Evolutionary conservation across 2,113 vertebrate genomes (phyloP), one percentile per base, ranked within the genome.

Genomic region (Malurus elegans): DNA sequence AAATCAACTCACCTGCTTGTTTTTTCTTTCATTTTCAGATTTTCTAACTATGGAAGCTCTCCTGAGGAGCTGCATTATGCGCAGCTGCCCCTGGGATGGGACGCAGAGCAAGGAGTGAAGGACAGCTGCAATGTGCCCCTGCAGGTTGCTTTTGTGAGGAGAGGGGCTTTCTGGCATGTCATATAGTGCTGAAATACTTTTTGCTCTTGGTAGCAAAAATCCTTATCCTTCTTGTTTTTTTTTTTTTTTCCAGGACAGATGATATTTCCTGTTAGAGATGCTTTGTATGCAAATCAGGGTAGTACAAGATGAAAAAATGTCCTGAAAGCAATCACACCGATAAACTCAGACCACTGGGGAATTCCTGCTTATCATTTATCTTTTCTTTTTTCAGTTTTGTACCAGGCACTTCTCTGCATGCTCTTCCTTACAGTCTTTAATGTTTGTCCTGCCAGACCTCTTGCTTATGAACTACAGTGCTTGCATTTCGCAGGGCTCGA

Each of bases 1-100:
- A 96, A 96, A 97, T 95, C 45, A 57, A 84, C 51, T 96, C 95
- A 96, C 93, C 95, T 97, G 96, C 92, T 86, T 92, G 82, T 96
- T 95, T 96, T 86, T 95, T 86, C 72, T 96, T 95, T 96, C 88
- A 1, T 84, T 97, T 96, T 96, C 93, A 96, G 90, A 75, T 93
- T 96, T 94, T 93, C 79, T 92, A 90, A 71, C 82, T 76, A 13
- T 95, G 90, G 94, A 91, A 86, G 40, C 44, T 92, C 60, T 95
- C 53, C 80, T 48, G 69, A 72, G 79, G 86, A 75, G 48, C 72
- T 79, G 47, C 36, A 9, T 40, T 38, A 8, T 10, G 48, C 0
- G 0, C 64, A 90, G 72, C 75, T 71, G 48, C 20, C 62, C 34
- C 16, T 2, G 3, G 71, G 70, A 70, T 75, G 54, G 58, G 47